Percentiles rank a stretch among this genome's conserved stretches.
Evolutionary conservation across 2,888 invertebrate genomes (phyloP).

Genomic region (Proisotoma minuta): DNA sequence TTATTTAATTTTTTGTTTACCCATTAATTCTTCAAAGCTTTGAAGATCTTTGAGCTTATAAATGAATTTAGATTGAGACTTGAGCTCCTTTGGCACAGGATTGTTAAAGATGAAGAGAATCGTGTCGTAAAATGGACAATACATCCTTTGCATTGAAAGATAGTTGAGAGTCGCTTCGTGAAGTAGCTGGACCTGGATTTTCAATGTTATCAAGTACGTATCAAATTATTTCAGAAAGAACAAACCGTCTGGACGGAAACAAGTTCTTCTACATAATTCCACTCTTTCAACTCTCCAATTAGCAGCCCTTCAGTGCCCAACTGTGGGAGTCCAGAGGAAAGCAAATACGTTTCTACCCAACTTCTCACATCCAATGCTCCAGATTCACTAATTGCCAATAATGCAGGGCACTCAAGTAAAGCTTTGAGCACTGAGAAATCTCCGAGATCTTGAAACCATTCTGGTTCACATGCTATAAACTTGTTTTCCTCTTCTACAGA

Average conservation of each 20-base stretch:
- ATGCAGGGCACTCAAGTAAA: conserved; percentile 36
- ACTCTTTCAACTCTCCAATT: conserved; percentile 33
- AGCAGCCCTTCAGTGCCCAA: conserved; percentile 33
- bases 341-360: conserved; percentile 35
- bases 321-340: conserved; percentile 26
- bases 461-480: conserved; percentile 33
- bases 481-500: conserved; percentile 8
- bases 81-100: conserved; percentile 30
- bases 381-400: conserved; percentile 36
- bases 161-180: conserved; percentile 31
- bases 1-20: conserved; percentile 10
- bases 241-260: conserved; percentile 39
- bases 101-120: conserved; percentile 43
- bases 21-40: conserved; percentile 41
- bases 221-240: background rate
- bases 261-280: conserved; percentile 40
- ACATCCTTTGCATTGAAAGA: conserved; percentile 42
- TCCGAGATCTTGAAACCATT: conserved; percentile 25
- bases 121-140: conserved; percentile 44
- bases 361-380: conserved; percentile 37
- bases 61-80: conserved; percentile 30
- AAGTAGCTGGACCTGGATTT: conserved; percentile 8
- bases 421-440: conserved; percentile 29
- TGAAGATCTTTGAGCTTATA: no score
- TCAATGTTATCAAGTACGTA: background rate